Percentiles rank a stretch among this genome's conserved stretches.
Evolutionary conservation across 2,888 invertebrate genomes (phyloP).

Genomic region (Dicyrtomina minuta): DNA sequence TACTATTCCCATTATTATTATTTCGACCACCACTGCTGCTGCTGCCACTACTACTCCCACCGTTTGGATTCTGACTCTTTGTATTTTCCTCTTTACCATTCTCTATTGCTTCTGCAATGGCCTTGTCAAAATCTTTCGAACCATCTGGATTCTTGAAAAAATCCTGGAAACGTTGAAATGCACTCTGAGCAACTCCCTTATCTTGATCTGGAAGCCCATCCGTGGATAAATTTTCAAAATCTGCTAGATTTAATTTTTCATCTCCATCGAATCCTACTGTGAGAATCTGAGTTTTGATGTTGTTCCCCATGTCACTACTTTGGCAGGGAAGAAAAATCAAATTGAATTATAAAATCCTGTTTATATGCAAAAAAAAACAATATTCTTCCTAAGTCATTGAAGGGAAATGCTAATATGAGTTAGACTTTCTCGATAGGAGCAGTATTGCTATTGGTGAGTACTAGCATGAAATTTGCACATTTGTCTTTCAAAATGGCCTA

Average conservation of each 20-base stretch:
- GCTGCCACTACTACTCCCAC: no score
- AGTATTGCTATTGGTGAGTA: no score
- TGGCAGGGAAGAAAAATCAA: not conserved
- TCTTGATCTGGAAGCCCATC: slow-evolving; percentile 43
- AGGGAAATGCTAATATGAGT: no score
- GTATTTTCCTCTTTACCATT: not conserved
- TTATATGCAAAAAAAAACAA: not conserved
- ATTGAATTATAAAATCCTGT: not conserved
- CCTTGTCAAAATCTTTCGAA: slow-evolving; percentile 34
- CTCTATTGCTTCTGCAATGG: slow-evolving; percentile 12
- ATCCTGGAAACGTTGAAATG: slow-evolving; percentile 50
- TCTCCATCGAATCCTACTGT: slow-evolving; percentile 53
- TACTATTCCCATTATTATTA: no score
- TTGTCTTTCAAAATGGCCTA: no score
- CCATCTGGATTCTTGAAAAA: slow-evolving; percentile 42
- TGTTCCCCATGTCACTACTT: slow-evolving; percentile 24
- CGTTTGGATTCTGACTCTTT: no score
- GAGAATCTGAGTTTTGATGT: slow-evolving; percentile 51
- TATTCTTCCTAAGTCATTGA: no score
- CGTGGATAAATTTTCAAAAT: slow-evolving; percentile 44
- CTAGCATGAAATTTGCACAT: no score
- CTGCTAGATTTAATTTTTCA: slow-evolving; percentile 51
- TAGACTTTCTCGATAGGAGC: no score
- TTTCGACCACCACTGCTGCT: no score
- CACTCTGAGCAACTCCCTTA: slow-evolving; percentile 49